Conservation (phyloP, 2,797 vertebrate genomes). For the Staurois parvus region DNA sequence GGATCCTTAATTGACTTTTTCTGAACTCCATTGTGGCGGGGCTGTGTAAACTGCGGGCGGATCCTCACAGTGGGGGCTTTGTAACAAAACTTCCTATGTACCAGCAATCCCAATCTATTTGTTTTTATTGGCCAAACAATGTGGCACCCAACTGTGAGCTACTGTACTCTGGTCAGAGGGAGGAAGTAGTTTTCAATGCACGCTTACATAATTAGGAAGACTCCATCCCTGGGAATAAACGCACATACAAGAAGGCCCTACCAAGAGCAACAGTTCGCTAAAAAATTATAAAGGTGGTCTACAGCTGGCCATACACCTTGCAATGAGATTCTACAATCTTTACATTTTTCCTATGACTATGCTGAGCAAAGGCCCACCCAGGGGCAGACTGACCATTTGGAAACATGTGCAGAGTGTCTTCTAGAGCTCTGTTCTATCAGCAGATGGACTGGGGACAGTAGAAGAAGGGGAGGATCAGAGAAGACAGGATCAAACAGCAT, state of each 20-base stretch:
- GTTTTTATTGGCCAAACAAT: constrained; percentile 69
- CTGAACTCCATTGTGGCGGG: constrained; percentile 19
- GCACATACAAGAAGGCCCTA: background rate
- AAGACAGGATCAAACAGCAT: too few species aligned
- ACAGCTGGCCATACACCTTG: too few species aligned
- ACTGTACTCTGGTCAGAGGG: background rate
- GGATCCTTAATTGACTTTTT: constrained; percentile 8
- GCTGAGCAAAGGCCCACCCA: too few species aligned
- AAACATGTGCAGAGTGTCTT: too few species aligned
- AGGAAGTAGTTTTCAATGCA: constrained; percentile 67
- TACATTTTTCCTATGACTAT: too few species aligned
- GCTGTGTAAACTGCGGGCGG: constrained; percentile 64
- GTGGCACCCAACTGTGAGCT: constrained; percentile 58
- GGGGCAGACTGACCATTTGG: too few species aligned
- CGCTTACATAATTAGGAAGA: background rate
- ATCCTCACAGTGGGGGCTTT: constrained; percentile 66
- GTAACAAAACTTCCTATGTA: constrained; percentile 68
- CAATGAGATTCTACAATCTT: too few species aligned
- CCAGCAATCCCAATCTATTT: constrained; percentile 64
- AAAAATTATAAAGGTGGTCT: too few species aligned
- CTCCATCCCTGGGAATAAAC: background rate
- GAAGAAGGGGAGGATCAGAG: too few species aligned
- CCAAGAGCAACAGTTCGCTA: too few species aligned
- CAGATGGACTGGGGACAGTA: too few species aligned
- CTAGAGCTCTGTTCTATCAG: too few species aligned